phyloP scores from a whole-genome alignment of 1,140 invertebrate genomes.

The Venturia canescens region DNA sequence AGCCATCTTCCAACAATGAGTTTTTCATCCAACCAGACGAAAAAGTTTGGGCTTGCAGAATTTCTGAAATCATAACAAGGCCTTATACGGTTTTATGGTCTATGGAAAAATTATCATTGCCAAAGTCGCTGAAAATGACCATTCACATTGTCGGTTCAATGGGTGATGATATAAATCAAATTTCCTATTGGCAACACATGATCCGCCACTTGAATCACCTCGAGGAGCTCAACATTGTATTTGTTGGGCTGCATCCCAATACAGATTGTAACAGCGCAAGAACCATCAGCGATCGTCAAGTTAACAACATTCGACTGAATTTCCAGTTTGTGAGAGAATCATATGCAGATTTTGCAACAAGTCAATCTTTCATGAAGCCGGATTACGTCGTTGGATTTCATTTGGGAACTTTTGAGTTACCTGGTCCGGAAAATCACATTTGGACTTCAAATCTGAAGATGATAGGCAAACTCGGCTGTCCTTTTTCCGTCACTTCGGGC shows the following conservation, averaged over 20 bases:
- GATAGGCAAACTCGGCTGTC: slow-evolving; percentile 62
- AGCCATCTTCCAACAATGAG: neutral
- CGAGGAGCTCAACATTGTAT: neutral
- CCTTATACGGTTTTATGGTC: slow-evolving; percentile 32
- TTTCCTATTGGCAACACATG: slow-evolving; percentile 15
- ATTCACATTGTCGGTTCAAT: slow-evolving; percentile 35
- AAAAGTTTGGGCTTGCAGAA: neutral
- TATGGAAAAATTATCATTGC: slow-evolving; percentile 4
- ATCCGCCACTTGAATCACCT: neutral
- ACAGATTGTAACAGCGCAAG: no score
- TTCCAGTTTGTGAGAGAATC: neutral
- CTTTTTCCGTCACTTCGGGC: slow-evolving; percentile 66
- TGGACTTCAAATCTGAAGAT: slow-evolving; percentile 61
- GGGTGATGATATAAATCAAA: neutral
- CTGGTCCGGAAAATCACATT: slow-evolving; percentile 58
- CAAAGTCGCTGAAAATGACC: neutral
- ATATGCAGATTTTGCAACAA: slow-evolving; percentile 25
- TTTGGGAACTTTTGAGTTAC: slow-evolving; percentile 61
- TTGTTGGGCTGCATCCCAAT: slow-evolving; percentile 26
- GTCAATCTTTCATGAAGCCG: slow-evolving; percentile 54
- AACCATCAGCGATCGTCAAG: no score
- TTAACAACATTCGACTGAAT: no score
- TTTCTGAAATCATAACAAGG: slow-evolving; percentile 39
- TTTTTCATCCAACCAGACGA: neutral
- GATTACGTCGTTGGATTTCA: slow-evolving; percentile 68